phyloP scores from a whole-genome alignment of 2,888 invertebrate genomes.

The Deilephila elpenor region DNA sequence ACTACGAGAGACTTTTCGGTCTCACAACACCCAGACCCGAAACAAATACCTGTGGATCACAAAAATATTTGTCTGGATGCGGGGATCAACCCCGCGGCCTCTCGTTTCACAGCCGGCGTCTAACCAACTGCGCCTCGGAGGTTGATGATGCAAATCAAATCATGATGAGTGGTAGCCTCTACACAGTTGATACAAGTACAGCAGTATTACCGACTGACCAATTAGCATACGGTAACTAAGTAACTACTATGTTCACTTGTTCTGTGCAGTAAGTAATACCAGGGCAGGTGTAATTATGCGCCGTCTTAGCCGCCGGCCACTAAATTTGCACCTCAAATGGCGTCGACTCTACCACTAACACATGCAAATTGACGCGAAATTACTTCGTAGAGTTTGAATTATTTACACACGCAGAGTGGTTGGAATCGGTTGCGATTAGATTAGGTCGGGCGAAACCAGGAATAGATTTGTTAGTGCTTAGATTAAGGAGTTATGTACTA shows the following conservation, averaged over 20 bases:
- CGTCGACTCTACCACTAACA: neutral
- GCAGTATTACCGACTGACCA: neutral
- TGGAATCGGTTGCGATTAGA: neutral
- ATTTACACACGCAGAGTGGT: neutral
- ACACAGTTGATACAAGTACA: neutral
- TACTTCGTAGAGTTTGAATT: neutral
- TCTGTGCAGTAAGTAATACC: too few relatives aligned
- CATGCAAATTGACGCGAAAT: constrained; percentile 2
- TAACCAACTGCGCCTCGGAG: too few relatives aligned
- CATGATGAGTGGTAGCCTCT: neutral
- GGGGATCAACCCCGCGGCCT: too few relatives aligned
- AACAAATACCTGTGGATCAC: too few relatives aligned
- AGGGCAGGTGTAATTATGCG: neutral
- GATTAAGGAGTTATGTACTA: neutral
- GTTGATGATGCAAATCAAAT: too few relatives aligned
- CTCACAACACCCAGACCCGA: too few relatives aligned
- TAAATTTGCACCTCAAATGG: neutral
- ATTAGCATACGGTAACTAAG: neutral
- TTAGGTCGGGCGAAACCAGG: neutral
- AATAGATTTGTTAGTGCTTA: neutral
- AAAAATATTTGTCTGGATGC: too few relatives aligned
- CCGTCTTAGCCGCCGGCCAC: neutral
- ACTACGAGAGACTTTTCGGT: too few relatives aligned
- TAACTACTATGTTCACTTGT: neutral
- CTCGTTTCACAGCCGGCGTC: too few relatives aligned